These are phyloP conservation scores for Dynastes tityus DNA, from an alignment of 2,888 invertebrate species.

Conservation along the genomic window DNA sequence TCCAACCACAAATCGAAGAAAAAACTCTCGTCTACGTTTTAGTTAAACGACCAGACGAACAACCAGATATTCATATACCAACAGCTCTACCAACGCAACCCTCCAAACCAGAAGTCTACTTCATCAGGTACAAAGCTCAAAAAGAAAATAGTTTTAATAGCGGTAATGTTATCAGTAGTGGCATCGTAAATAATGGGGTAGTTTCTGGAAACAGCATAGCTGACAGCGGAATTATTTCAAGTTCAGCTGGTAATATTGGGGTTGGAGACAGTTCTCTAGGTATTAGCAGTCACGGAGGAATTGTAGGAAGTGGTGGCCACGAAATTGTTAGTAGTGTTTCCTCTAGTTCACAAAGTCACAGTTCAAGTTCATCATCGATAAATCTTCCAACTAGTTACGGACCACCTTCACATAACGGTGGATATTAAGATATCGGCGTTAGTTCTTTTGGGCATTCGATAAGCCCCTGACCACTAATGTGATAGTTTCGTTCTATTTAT, in stretches of 20 bases:
- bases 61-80: constrained; percentile 76
- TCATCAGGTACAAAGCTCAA: constrained; percentile 87
- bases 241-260: constrained; percentile 45
- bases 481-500: constrained; percentile 50
- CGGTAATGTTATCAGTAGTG: constrained; percentile 55
- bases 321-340: constrained; percentile 51
- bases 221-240: constrained; percentile 37
- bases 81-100: constrained; percentile 85
- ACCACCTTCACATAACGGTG: constrained; percentile 68
- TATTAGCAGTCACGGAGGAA: background rate
- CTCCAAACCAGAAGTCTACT: constrained; percentile 91
- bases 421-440: constrained; percentile 62
- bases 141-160: constrained; percentile 68
- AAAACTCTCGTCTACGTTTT: constrained; percentile 91
- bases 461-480: constrained; percentile 49
- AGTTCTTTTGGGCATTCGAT: constrained; percentile 56
- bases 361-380: constrained; percentile 63
- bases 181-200: constrained; percentile 62
- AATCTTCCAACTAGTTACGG: constrained; percentile 68
- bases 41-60: constrained; percentile 79
- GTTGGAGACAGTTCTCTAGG: constrained; percentile 33
- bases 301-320: background rate
- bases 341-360: constrained; percentile 54
- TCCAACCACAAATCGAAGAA: constrained; percentile 86
- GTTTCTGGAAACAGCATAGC: constrained; percentile 54